A percentile compares a stretch with the other conserved stretches of the same genome.
Conservation (phyloP, 2,797 vertebrate genomes). For the Dicrostonyx torquatus region DNA sequence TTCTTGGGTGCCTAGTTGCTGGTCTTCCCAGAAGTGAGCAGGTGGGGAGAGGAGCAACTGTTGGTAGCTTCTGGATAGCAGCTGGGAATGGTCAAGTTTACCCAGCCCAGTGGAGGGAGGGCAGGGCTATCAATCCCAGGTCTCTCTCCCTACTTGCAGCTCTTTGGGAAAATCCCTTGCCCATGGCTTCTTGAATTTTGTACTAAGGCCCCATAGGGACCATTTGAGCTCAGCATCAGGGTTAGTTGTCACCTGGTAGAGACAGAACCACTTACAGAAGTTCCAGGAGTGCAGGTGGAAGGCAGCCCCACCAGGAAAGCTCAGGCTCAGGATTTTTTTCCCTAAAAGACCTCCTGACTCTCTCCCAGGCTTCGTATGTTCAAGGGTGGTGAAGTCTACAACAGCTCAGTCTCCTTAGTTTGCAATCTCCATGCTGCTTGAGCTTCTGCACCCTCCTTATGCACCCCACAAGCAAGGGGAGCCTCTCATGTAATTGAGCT, state of each 20-base stretch:
- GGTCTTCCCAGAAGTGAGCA: not conserved
- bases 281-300: no score
- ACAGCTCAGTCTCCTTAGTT: not conserved
- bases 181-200: not conserved
- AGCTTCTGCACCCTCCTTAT: not conserved
- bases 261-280: no score
- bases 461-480: not conserved
- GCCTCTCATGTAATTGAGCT: not conserved
- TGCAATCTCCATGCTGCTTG: not conserved
- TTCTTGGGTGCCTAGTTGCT: not conserved
- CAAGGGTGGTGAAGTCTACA: not conserved
- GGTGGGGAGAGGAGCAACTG: not conserved
- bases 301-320: not conserved
- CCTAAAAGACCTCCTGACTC: not conserved
- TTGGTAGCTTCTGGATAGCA: no score
- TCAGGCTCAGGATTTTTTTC: fast-evolving
- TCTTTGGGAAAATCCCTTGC: not conserved
- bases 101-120: not conserved
- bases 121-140: no score
- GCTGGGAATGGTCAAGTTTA: not conserved
- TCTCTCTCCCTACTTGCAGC: not conserved
- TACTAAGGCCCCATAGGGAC: not conserved
- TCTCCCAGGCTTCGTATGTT: not conserved
- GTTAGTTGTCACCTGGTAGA: not conserved
- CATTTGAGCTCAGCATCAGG: fast-evolving